These are phyloP conservation scores for Chromis chromis DNA, from an alignment of 2,797 vertebrate genomes.

Conservation along the genomic window DNA sequence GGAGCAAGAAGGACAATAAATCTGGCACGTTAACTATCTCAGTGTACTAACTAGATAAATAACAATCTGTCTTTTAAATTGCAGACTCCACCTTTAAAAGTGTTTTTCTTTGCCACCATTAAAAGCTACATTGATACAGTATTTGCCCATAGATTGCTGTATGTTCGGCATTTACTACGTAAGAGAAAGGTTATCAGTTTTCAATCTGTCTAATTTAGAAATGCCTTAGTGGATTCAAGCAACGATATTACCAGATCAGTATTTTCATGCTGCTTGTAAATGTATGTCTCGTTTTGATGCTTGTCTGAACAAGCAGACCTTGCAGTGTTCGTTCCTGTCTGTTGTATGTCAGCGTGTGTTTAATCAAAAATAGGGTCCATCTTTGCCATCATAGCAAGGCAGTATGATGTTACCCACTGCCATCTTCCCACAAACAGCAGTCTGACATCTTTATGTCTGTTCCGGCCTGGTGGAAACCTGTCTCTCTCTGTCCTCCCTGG, in stretches of 20 bases:
- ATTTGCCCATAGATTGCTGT: not conserved
- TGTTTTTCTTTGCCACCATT: slow-evolving; percentile 35
- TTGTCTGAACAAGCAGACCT: not conserved
- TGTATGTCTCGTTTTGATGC: not conserved
- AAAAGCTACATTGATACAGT: slow-evolving; percentile 4
- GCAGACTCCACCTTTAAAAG: not conserved
- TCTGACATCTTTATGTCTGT: slow-evolving; percentile 71
- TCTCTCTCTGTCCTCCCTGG: slow-evolving; percentile 59
- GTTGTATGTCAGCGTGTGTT: slow-evolving; percentile 4
- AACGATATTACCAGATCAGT: not conserved
- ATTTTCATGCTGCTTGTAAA: not conserved
- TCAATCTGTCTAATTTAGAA: no score
- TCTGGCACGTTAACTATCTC: no score
- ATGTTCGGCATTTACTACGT: slow-evolving; percentile 18
- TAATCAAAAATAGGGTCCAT: slow-evolving; percentile 18
- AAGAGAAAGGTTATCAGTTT: not conserved
- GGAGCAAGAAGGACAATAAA: no score
- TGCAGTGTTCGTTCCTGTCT: not conserved
- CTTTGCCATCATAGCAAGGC: slow-evolving; percentile 23
- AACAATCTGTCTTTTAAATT: no score
- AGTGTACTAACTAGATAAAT: no score
- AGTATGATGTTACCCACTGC: slow-evolving; percentile 16
- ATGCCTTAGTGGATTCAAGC: no score
- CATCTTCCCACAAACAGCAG: slow-evolving; percentile 32
- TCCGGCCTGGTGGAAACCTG: slow-evolving; percentile 44